Percentiles rank a stretch among this genome's conserved stretches.
Evolutionary conservation across 2,888 invertebrate genomes (phyloP).

Genomic region (Andrena fulva): DNA sequence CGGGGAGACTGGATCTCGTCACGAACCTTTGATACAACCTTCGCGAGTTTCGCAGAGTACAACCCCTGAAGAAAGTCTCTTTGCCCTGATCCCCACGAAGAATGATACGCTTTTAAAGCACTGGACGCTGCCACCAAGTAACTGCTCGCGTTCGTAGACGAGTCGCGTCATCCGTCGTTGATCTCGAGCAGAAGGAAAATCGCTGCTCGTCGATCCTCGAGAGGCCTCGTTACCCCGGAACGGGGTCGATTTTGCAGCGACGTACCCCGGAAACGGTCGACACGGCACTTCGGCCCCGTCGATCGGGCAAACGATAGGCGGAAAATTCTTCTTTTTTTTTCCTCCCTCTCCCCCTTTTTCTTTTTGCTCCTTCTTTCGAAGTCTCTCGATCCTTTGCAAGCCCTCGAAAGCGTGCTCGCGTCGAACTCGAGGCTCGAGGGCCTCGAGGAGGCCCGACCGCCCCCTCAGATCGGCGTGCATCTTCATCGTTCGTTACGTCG

Average conservation of each 20-base stretch:
- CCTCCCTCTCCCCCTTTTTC: not conserved
- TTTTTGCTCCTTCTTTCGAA: conserved; percentile 3
- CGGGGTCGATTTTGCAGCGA: conserved; percentile 52
- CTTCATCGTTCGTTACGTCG: conserved; percentile 56
- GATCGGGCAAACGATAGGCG: conserved; percentile 48
- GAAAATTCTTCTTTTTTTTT: conserved; percentile 22
- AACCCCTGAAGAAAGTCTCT: not conserved
- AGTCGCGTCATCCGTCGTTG: conserved; percentile 32
- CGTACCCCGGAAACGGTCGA: conserved; percentile 46
- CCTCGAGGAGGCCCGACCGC: conserved; percentile 42
- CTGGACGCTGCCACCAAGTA: too few relatives aligned
- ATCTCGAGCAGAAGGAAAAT: conserved; percentile 45
- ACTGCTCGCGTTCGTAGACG: not conserved
- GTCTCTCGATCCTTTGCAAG: conserved; percentile 50
- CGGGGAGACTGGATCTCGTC: not conserved
- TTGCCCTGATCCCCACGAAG: not conserved
- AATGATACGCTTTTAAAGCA: not conserved
- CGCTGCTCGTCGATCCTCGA: conserved; percentile 33
- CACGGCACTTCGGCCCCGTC: conserved; percentile 45
- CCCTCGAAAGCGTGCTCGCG: conserved; percentile 58
- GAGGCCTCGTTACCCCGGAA: conserved; percentile 53
- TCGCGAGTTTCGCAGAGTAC: too few relatives aligned
- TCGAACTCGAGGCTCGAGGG: conserved; percentile 59
- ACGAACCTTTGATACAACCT: conserved; percentile 4
- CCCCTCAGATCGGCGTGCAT: conserved; percentile 25